These are phyloP conservation scores for Parauchenoglanis punctatus DNA, from an alignment of 2,797 vertebrate species.

Conservation along the genomic window DNA sequence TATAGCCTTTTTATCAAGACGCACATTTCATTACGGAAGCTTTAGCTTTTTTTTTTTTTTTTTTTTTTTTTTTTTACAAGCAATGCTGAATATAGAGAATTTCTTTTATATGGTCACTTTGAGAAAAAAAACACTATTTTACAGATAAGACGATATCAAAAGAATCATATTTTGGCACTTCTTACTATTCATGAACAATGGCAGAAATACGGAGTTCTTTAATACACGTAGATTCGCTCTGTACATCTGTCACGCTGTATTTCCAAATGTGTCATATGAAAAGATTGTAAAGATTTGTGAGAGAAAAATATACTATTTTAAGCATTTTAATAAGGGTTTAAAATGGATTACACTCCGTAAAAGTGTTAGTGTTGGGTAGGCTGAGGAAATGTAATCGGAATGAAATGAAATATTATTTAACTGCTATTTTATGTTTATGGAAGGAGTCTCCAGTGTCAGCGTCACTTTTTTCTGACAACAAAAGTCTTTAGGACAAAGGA, in stretches of 20 bases:
- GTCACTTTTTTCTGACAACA: neutral
- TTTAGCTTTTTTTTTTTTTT: conserved; percentile 27
- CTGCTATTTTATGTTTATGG: neutral
- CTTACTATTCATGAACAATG: conserved; percentile 10
- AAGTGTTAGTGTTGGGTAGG: no score
- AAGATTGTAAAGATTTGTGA: neutral
- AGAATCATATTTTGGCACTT: conserved; percentile 59
- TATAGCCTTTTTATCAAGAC: conserved; percentile 52
- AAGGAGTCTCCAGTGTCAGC: neutral
- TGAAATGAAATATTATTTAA: neutral
- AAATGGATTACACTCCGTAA: neutral
- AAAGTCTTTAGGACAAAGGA: neutral
- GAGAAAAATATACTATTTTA: conserved; percentile 7
- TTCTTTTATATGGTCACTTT: conserved; percentile 60
- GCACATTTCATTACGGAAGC: conserved; percentile 55
- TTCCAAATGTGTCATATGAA: neutral
- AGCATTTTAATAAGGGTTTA: neutral
- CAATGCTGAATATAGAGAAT: conserved; percentile 58
- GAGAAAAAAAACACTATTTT: conserved; percentile 34
- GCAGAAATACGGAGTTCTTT: conserved; percentile 23
- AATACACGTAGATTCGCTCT: conserved; percentile 8
- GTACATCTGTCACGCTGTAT: neutral
- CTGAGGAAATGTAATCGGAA: neutral
- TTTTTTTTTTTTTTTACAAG: conserved; percentile 59
- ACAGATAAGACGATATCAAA: conserved; percentile 49